Conservation (phyloP, 2,113 vertebrate species). For the Lethenteron reissneri region DNA sequence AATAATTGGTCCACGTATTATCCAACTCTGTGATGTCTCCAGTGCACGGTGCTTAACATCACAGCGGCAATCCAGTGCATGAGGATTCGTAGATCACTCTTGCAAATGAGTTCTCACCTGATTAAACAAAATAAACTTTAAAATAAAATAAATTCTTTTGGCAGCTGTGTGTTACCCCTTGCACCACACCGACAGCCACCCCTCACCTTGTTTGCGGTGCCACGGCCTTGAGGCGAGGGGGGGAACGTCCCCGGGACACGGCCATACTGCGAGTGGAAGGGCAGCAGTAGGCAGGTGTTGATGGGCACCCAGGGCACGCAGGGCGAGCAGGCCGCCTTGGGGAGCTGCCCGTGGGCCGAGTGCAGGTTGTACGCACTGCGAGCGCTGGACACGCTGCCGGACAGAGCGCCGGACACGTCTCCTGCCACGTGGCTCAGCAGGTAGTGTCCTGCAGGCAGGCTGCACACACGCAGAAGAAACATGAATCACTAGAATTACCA, state of each 20-base stretch:
- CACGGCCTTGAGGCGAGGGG: not conserved
- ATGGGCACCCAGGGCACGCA: conserved; percentile 2
- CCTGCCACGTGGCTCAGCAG: conserved; percentile 4
- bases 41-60: no score
- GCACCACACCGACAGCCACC: no score
- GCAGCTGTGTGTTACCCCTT: no score
- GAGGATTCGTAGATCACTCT: no score
- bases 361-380: not conserved
- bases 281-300: not conserved
- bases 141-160: no score
- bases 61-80: no score
- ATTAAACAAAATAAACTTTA: no score
- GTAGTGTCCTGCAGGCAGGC: not conserved
- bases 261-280: not conserved
- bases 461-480: not conserved
- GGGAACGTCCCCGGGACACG: not conserved
- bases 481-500: no score
- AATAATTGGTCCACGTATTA: no score
- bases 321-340: not conserved
- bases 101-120: no score
- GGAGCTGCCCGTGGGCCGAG: not conserved
- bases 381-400: not conserved
- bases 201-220: no score
- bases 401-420: not conserved
- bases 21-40: no score